These are phyloP conservation scores for Leptinotarsa lineolata DNA, from an alignment of 1,140 invertebrate species.

Conservation along the genomic window DNA sequence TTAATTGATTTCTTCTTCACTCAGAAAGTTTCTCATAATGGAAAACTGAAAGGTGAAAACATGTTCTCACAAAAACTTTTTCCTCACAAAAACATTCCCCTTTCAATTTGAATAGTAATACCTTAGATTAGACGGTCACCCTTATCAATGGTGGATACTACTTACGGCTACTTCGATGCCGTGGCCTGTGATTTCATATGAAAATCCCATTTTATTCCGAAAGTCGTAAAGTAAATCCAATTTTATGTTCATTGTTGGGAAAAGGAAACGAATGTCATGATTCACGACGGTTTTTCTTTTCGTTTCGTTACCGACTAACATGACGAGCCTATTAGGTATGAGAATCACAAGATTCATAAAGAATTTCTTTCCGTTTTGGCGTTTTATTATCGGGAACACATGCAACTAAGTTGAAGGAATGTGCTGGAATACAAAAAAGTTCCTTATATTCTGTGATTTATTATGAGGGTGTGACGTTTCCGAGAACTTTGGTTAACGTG, in stretches of 20 bases:
- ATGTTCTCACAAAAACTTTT: too few species aligned
- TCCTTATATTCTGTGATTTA: too few species aligned
- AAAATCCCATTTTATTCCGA: conserved; percentile 1
- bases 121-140: too few species aligned
- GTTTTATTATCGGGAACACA: neutral
- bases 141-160: too few species aligned
- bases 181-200: neutral
- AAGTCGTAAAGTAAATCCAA: neutral
- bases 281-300: neutral
- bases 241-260: neutral
- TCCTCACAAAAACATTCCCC: too few species aligned
- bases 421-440: neutral
- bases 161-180: too few species aligned
- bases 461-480: too few species aligned
- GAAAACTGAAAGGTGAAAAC: too few species aligned
- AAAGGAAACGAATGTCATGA: conserved; percentile 2
- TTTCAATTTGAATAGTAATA: too few species aligned
- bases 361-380: neutral
- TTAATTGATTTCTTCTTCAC: too few species aligned
- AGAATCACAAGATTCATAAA: neutral
- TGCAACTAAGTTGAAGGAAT: neutral
- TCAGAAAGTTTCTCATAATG: too few species aligned
- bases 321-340: neutral
- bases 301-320: neutral
- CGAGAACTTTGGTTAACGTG: too few species aligned